Evolutionary conservation across 2,797 vertebrate genomes (phyloP), one percentile per base, ranked within the genome.

Genomic region (Cossypha caffra): DNA sequence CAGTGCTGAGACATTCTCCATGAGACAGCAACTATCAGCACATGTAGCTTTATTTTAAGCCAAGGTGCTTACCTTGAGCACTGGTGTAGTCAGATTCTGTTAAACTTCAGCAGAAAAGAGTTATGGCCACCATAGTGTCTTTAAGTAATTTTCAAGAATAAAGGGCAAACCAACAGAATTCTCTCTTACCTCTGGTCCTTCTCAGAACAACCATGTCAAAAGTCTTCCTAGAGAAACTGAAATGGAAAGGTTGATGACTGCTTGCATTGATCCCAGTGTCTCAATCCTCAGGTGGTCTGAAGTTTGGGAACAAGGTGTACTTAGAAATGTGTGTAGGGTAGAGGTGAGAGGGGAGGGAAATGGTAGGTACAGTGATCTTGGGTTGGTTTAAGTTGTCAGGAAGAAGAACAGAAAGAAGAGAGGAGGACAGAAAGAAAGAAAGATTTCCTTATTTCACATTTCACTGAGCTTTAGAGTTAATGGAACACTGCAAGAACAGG

Each of bases 281-380:
- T 29, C 51, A 61, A 52, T 98, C 96, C 57, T 97, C 97, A 48
- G 98, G 97, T 54, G 97, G 97, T 4, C 13, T 87, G 87, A 98
- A 98, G 45, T 97, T 98, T 18, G 98, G 98, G 92, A 99, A 98
- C 93, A 98, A 67, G 20, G 97, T 96, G 28, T 98, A 98, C 11
- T 93, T 98, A 66, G 97, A 97, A 91, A 97, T 98, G 95, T 99
- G 98, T 38, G 98, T 99, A 68, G 98, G 95, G 96, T 98, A 99
- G 17, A 98, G 98, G 92, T 99, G 98, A 87, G 98, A 96, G 82
- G 94, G 24, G 96, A n/a, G n/a, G 97, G 9, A 91, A 97, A 95
- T 1, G 87, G 68, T 55, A 92, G 91, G 62, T 95, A 97, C 73
- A 97, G 96, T 90, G 97, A 95, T 86, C 98, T 98, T 89, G 97